These are phyloP conservation scores for Hemicordylus capensis DNA, from an alignment of 2,113 vertebrate species.

Conservation along the genomic window DNA sequence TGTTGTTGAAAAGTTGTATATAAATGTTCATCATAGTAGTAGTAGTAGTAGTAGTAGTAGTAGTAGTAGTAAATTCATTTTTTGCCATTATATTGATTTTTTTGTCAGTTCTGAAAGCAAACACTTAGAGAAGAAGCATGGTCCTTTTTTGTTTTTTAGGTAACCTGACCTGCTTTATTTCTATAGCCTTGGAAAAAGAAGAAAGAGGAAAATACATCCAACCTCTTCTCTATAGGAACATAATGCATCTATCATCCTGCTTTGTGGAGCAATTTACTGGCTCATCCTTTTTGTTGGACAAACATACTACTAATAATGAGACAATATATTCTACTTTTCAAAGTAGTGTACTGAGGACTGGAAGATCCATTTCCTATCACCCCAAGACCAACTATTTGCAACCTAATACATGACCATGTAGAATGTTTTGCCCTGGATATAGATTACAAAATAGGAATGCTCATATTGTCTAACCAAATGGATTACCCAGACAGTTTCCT, in stretches of 20 bases:
- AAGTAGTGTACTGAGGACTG: neutral
- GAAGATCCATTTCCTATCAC: conserved; percentile 8
- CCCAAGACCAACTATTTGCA: neutral
- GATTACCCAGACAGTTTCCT: neutral
- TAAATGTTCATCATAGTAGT: too few species aligned
- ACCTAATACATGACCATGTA: neutral
- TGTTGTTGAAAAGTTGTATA: too few species aligned
- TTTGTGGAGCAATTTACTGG: neutral
- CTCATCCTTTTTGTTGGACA: conserved; percentile 15
- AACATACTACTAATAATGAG: neutral
- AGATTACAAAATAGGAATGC: conserved; percentile 24
- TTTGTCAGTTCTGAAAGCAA: too few species aligned
- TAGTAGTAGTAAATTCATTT: too few species aligned
- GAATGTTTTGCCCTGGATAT: neutral
- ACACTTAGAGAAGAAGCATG: neutral
- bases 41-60: too few species aligned
- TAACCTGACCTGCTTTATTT: neutral
- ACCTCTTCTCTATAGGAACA: neutral
- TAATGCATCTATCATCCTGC: neutral
- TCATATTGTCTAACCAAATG: neutral
- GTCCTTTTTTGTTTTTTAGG: neutral
- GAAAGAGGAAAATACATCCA: neutral
- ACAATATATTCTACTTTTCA: neutral
- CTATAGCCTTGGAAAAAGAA: neutral
- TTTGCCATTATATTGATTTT: too few species aligned